Base-by-base conservation (phyloP, 2,113 vertebrate species). In the Otis tarda region DNA sequence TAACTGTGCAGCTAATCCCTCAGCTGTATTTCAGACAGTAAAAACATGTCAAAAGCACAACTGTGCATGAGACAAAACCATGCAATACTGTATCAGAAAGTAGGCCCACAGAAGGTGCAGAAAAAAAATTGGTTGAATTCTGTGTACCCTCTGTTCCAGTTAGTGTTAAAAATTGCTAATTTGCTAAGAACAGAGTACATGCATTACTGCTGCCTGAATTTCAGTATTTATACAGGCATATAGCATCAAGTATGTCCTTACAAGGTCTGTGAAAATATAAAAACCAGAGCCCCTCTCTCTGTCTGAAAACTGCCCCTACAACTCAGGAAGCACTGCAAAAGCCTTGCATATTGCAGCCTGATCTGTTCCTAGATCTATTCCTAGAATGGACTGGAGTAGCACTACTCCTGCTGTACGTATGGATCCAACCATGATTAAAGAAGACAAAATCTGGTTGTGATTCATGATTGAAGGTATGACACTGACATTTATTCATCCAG, bases 271-370 rank as follows among this genome's bases (percentile, higher is more conserved):
- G 9, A 8, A 57, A 49, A 27, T 67, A 39, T 11, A 11, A 86
- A 60, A 53, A 12, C 0, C 14, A 45, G 11, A 49, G 2, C 8
- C 5, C 47, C 14, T 45, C 5, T 69, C 0, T 49, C 24, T 57
- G 10, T 55, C 12, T 89, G n/a, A 70, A 81, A 93, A 31, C 10
- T 86, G 3, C 0, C 1, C 6, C 1, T 73, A 14, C 4, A 81
- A 64, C 4, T 41, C 49, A 59, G 14, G 30, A 70, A 59, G 6
- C 4, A 24, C 25, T 49, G 23, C 39, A 56, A 65, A 76, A 30
- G 3, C 3, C 25, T 67, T 74, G 8, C 4, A 0, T 31, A 22
- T 57, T 73, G 22, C 14, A 82, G 5, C 11, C 64, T 71, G 6
- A 37, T 76, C 35, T 86, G 20, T 21, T 67, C 9, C 33, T 78